A percentile compares a stretch with the other conserved stretches of the same genome.
phyloP scores from a whole-genome alignment of 2,797 vertebrate species.

The Loriculus beryllinus region DNA sequence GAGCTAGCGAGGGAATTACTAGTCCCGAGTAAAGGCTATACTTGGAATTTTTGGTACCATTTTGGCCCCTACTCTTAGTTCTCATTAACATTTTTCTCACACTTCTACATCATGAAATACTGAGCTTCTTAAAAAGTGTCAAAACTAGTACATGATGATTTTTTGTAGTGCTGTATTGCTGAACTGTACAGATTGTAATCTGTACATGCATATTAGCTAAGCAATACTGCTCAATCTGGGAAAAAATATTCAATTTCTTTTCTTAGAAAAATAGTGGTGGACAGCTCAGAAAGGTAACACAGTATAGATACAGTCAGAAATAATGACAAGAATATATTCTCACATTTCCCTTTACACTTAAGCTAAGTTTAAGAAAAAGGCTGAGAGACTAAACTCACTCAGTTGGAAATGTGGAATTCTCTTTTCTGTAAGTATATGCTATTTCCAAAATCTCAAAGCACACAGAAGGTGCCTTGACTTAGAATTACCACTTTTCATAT shows the following conservation, averaged over 20 bases:
- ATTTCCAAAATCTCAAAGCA: neutral
- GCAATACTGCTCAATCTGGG: neutral
- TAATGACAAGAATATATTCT: neutral
- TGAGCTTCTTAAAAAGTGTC: neutral
- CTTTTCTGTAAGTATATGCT: neutral
- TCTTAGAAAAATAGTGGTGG: neutral
- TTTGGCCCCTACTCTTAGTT: neutral
- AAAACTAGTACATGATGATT: neutral
- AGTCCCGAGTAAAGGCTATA: neutral
- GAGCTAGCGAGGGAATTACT: neutral
- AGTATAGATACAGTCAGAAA: neutral
- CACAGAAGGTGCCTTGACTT: neutral
- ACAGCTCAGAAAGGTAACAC: neutral
- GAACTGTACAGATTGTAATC: neutral
- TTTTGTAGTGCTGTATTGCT: neutral
- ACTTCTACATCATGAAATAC: neutral
- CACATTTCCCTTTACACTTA: neutral
- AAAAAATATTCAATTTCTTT: neutral
- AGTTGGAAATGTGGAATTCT: neutral
- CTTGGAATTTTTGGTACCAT: neutral
- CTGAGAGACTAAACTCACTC: neutral
- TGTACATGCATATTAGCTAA: neutral
- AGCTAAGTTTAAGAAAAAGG: neutral
- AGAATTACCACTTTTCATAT: neutral
- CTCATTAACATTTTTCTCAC: neutral